A percentile compares a stretch with the other conserved stretches of the same genome.
phyloP scores from a whole-genome alignment of 2,888 invertebrate genomes.

The Heliconius cydno region DNA sequence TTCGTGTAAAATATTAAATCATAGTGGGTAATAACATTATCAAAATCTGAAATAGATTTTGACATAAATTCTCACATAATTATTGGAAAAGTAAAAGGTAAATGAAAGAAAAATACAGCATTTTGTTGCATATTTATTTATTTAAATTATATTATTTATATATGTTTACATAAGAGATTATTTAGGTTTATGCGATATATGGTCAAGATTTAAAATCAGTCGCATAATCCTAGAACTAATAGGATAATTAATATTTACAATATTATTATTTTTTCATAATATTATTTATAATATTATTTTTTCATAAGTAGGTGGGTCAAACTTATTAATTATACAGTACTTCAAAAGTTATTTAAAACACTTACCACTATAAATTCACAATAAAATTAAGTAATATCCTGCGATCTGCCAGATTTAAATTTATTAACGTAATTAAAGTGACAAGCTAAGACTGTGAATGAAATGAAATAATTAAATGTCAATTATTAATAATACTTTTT shows the following conservation, averaged over 20 bases:
- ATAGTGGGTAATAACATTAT: background rate
- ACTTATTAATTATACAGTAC: constrained; percentile 29
- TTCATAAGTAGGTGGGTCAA: constrained; percentile 43
- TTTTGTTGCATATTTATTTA: background rate
- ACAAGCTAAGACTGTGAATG: constrained; percentile 23
- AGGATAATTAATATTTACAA: constrained; percentile 17
- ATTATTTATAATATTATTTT: constrained; percentile 6
- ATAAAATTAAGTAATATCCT: constrained; percentile 12
- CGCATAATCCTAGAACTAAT: constrained; percentile 23
- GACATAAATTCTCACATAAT: background rate
- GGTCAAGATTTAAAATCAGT: constrained; percentile 27
- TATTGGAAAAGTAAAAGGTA: background rate
- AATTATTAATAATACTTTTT: constrained; percentile 20
- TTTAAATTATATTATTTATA: constrained; percentile 12
- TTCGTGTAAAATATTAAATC: constrained; percentile 2
- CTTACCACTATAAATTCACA: constrained; percentile 9
- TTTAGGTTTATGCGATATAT: constrained; percentile 23
- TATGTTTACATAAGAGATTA: background rate
- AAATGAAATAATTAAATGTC: constrained; percentile 24
- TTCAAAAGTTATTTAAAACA: background rate
- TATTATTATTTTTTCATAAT: constrained; percentile 19
- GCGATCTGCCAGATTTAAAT: constrained; percentile 3
- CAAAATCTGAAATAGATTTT: background rate
- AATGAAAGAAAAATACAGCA: background rate
- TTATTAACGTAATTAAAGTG: constrained; percentile 22